phyloP scores from a whole-genome alignment of 2,888 invertebrate genomes.

The Sminthurinus aureus region DNA sequence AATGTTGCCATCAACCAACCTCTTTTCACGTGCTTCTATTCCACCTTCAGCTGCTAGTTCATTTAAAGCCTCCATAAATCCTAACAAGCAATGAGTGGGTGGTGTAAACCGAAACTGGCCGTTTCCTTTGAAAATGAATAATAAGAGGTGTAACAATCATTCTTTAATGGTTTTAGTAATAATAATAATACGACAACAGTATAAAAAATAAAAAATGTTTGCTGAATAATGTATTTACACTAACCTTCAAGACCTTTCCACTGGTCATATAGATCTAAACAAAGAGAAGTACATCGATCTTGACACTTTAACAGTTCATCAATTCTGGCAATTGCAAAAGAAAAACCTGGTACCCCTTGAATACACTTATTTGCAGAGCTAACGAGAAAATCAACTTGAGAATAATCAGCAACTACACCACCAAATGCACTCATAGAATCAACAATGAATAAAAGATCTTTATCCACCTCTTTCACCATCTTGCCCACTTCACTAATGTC shows the following conservation, averaged over 20 bases:
- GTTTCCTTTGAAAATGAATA: slow-evolving; percentile 46
- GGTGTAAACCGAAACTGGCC: slow-evolving; percentile 67
- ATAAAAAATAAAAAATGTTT: no score
- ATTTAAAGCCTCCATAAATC: slow-evolving; percentile 63
- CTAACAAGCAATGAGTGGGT: slow-evolving; percentile 65
- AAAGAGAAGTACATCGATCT: slow-evolving; percentile 63
- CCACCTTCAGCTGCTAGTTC: slow-evolving; percentile 64
- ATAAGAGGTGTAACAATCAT: no score
- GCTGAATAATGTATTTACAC: no score
- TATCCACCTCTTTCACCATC: slow-evolving; percentile 61
- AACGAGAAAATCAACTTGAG: slow-evolving; percentile 63
- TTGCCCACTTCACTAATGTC: slow-evolving; percentile 63
- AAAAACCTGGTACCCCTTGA: slow-evolving; percentile 66
- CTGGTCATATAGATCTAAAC: slow-evolving; percentile 65
- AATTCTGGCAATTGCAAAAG: slow-evolving; percentile 63
- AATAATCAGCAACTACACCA: slow-evolving; percentile 63
- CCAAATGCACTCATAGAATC: slow-evolving; percentile 67
- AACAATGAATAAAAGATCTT: slow-evolving; percentile 63
- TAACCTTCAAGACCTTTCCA: slow-evolving; percentile 62
- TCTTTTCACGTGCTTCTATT: slow-evolving; percentile 61
- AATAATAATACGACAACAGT: no score
- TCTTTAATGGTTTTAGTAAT: no score
- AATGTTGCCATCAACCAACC: slow-evolving; percentile 61
- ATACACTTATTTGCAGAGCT: slow-evolving; percentile 67
- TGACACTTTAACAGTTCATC: slow-evolving; percentile 62